phyloP scores from a whole-genome alignment of 2,797 vertebrate genomes.

The Thaleichthys pacificus region DNA sequence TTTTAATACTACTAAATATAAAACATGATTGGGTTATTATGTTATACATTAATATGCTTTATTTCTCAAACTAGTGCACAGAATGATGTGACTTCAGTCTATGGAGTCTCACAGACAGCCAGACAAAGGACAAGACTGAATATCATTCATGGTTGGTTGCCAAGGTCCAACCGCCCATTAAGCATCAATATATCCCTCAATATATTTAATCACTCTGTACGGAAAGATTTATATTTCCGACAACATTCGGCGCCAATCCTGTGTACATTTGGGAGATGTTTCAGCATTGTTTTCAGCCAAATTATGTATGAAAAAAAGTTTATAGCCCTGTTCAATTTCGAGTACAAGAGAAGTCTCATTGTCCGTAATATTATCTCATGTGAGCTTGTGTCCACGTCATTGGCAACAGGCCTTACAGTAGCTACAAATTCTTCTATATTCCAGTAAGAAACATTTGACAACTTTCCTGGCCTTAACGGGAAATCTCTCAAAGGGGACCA shows the following conservation, averaged over 20 bases:
- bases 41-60: too few relatives aligned
- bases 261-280: slow-evolving; percentile 63
- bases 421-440: slow-evolving; percentile 65
- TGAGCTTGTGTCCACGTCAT: slow-evolving; percentile 39
- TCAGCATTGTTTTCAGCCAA: slow-evolving; percentile 52
- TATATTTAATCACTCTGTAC: slow-evolving; percentile 66
- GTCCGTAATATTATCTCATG: slow-evolving; percentile 56
- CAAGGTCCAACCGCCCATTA: slow-evolving; percentile 65
- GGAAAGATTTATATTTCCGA: slow-evolving; percentile 68
- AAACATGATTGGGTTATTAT: too few relatives aligned
- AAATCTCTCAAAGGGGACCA: slow-evolving; percentile 75
- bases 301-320: slow-evolving; percentile 65
- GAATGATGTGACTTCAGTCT: slow-evolving; percentile 26
- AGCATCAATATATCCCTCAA: slow-evolving; percentile 69
- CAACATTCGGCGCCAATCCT: slow-evolving; percentile 62
- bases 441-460: slow-evolving; percentile 74
- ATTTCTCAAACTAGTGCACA: too few relatives aligned
- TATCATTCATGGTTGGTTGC: slow-evolving; percentile 52
- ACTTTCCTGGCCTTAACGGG: slow-evolving; percentile 73
- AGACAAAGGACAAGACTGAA: slow-evolving; percentile 61
- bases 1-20: too few relatives aligned
- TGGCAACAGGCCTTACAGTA: slow-evolving; percentile 54
- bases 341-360: slow-evolving; percentile 53
- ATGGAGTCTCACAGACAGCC: slow-evolving; percentile 49
- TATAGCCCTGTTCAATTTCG: slow-evolving; percentile 53